Base-by-base conservation (phyloP, 2,797 vertebrate species). In the Urocyon cinereoargenteus region DNA sequence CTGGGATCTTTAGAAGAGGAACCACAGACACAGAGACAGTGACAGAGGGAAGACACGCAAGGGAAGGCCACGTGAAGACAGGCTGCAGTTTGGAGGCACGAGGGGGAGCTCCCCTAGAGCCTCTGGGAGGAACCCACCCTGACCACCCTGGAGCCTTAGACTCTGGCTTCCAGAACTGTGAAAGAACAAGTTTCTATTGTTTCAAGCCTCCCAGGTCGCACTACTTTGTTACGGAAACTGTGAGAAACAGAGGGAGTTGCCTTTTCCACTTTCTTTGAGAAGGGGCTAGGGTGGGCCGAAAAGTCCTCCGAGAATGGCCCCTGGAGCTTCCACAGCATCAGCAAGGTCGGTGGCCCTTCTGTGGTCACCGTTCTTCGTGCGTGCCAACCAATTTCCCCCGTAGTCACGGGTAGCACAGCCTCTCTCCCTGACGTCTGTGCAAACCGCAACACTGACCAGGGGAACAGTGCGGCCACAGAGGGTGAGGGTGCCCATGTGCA, bases 401-500 rank as follows among this genome's bases (percentile, higher is more conserved):
- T 28, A 91, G 16, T 5, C 66, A 15, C 31, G 1, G 4, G n/a
- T 1, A 18, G 45, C 66, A 45, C 40, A 45, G 59, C 36, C 57
- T 10, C 12, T 55, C 59, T 90, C 16, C 73, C 12, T 79, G n/a
- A 79, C 5, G 5, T 22, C 15, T 31, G 49, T 55, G 61, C 59
- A 55, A 10, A 36, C n/a, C 14, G 3, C 73, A 57, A 91, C 16
- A 59, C 51, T 51, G 21, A 12, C 22, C 28, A 16, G 13, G 8
- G 16, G 16, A 70, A 21, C 0, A 26, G 57, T 0, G 0, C 6
- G 36, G 61, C n/a, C 12, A 5, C 21, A 51, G 13, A 11, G 31
- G 3, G 40, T 4, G 4, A 4, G 31, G 22, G 26, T 51, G 12
- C 10, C 16, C 45, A 28, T 45, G 78, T 2, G 36, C 59, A 70